Conservation (phyloP, 2,888 invertebrate genomes). For the Tholera decimalis region DNA sequence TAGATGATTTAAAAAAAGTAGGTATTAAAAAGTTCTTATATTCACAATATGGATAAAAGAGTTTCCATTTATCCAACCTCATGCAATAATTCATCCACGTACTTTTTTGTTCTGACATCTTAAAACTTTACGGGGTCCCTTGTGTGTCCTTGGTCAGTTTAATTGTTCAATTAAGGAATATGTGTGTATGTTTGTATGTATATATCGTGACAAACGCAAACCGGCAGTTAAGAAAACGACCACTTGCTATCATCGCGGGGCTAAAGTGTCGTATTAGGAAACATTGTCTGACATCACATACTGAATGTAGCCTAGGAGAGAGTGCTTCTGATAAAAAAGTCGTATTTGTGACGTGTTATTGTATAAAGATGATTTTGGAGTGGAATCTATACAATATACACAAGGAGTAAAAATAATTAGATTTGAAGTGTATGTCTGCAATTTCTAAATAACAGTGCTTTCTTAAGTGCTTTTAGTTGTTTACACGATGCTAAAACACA, state of each 20-base stretch:
- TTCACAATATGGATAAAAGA: constrained; percentile 5
- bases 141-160: constrained; percentile 34
- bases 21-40: not conserved
- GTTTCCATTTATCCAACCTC: constrained; percentile 17
- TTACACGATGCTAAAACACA: too few species aligned
- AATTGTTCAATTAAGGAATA: constrained; percentile 55
- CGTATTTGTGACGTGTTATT: too few species aligned
- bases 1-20: too few species aligned
- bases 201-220: constrained; percentile 38
- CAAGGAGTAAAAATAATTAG: too few species aligned
- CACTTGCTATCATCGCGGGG: constrained; percentile 51
- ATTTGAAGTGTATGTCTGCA: too few species aligned
- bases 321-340: not conserved
- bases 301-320: constrained; percentile 43
- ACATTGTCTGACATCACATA: constrained; percentile 45
- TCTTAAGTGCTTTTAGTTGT: too few species aligned
- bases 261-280: constrained; percentile 65
- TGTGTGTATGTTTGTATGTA: constrained; percentile 23
- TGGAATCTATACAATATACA: too few species aligned
- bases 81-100: constrained; percentile 19
- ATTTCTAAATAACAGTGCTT: too few species aligned
- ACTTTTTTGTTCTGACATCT: constrained; percentile 45
- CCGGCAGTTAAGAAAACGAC: constrained; percentile 57
- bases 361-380: too few species aligned
- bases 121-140: constrained; percentile 22